Evolutionary conservation across 2,888 invertebrate species (phyloP), one percentile per base, ranked within the genome.

Genomic region (Nasonia oneida): DNA sequence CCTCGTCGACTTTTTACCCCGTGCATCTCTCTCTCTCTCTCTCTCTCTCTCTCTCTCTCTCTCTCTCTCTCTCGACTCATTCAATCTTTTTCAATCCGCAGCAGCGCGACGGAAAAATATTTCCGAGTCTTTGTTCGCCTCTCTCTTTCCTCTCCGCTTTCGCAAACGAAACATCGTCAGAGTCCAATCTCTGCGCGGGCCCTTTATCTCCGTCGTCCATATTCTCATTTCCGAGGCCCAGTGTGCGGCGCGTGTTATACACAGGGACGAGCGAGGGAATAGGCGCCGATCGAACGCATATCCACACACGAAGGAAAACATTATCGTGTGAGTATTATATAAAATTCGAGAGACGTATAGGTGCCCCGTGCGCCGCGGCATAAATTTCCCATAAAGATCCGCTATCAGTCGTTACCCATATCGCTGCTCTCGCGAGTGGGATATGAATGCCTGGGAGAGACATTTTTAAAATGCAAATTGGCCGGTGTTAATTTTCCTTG

Each of bases 381-480:
- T 82, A 67, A 76, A 39, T 50, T 70, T 75, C 70, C 18, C 70
- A 76, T 76, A 76, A 76, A 76, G 53, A 53, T 67, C 70, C 14
- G 4, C 12, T 47, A 73, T 73, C 29, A 10, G 3, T 64, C 50
- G 5, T 14, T 50, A 2, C 47, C 47, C 12, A 47, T 47, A 47
- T 12, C 8, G 47, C 0, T 47, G 12, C 47, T 47, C 10, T 47
- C 12, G 47, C 1, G 12, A 47, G 12, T 47, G 47, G 12, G 47
- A 47, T 47, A 12, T 12, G 12, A 47, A 47, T 47, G 47, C 47
- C 12, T 3, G 14, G n/a, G 67, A 67, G 33, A 33, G 29, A 67
- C 67, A 73, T 64, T 71, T 64, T 86, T 79, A 86, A 86, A 79
- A 86, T 86, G 85, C 53, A 86, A 86, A 82, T 76, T 39, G 82